Base-by-base conservation (phyloP, 2,797 vertebrate genomes). In the Cossypha dichroa region DNA sequence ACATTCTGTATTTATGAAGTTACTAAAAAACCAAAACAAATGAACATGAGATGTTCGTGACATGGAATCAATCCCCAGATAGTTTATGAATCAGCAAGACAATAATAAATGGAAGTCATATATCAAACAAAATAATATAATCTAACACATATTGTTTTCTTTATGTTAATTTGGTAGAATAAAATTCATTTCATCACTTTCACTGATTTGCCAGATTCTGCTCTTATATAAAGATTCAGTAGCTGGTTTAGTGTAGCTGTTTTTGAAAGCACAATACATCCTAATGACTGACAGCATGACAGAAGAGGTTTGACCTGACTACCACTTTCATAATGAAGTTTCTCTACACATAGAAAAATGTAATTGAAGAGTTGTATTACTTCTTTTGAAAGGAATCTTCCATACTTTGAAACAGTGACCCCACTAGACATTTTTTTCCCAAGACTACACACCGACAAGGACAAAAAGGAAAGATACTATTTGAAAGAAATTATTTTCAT, bases 271-370 rank as follows among this genome's bases (percentile, higher is more conserved):
- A 68, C 10, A 5, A 26, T 58, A 67, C 48, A 78, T 66, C 70
- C 68, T 94, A 80, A 86, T 83, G 82, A 94, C 70, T 93, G 96
- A 95, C 77, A 96, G 87, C 20, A 88, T 76, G 75, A 78, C 87
- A 95, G 88, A 75, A 91, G 38, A 88, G 34, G 54, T 85, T 87
- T 96, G 88, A 97, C 96, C 93, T 78, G 77, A 89, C 76, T 49
- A 93, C 45, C 80, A 70, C 82, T 91, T 96, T 68, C 79, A 68
- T 93, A 94, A 96, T 95, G 81, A 93, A 79, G 78, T 88, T 95
- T 86, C 55, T 83, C 48, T 80, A 28, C 88, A 88, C 85, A 79
- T 15, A 95, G 52, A 83, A 45, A 94, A 95, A 95, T 48, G 74
- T 84, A 93, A 93, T 85, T 87, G 67, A 81, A 81, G 70, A 85